Conservation (phyloP, 2,888 invertebrate species). For the Drosophila testacea region DNA sequence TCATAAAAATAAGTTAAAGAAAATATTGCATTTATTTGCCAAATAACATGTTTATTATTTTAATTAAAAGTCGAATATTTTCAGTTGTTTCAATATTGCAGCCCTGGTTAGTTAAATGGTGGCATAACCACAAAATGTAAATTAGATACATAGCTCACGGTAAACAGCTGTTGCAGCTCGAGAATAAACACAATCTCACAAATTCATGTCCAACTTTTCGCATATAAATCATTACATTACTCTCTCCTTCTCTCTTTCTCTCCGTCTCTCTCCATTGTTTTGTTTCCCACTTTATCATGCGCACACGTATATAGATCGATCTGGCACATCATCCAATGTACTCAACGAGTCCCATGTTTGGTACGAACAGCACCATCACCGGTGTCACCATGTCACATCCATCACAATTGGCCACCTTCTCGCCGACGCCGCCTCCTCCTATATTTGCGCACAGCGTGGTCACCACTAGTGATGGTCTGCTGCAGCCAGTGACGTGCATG, state of each 20-base stretch:
- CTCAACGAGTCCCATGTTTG: constrained; percentile 85
- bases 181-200: constrained; percentile 3
- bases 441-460: constrained; percentile 84
- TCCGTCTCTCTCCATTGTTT: constrained; percentile 6
- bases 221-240: constrained; percentile 54
- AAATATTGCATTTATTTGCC: too few relatives aligned
- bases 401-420: constrained; percentile 85
- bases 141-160: constrained; percentile 10
- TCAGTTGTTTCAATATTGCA: neutral
- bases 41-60: neutral
- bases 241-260: neutral
- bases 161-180: constrained; percentile 16
- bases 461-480: constrained; percentile 76
- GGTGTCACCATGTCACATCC: constrained; percentile 85
- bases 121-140: constrained; percentile 6
- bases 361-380: constrained; percentile 83
- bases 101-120: neutral
- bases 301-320: constrained; percentile 81
- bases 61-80: neutral
- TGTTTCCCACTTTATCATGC: neutral
- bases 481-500: constrained; percentile 81
- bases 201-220: constrained; percentile 22
- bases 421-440: constrained; percentile 83
- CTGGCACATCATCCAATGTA: constrained; percentile 85
- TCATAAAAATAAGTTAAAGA: too few relatives aligned